Percentiles rank a stretch among this genome's conserved stretches.
Evolutionary conservation across 2,888 invertebrate genomes (phyloP).

Genomic region (Lepidochrysops patricia): DNA sequence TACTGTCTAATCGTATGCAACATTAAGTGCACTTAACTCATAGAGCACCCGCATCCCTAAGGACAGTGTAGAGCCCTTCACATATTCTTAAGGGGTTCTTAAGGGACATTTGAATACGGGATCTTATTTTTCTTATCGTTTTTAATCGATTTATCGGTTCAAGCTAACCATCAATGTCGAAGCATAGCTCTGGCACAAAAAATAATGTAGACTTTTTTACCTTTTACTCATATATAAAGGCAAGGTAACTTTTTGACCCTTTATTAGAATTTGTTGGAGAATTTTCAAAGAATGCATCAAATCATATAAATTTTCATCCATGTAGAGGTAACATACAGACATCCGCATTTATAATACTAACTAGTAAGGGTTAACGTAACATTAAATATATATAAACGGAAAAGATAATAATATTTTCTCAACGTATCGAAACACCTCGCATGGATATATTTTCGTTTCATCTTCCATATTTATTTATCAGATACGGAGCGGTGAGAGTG

Average conservation of each 20-base stretch:
- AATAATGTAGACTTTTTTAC: no score
- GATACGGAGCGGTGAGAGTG: constrained; percentile 29
- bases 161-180: not conserved
- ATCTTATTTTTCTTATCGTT: not conserved
- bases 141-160: not conserved
- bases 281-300: no score
- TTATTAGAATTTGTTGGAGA: no score
- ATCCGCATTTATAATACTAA: no score
- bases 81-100: not conserved
- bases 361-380: no score
- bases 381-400: no score
- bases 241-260: no score
- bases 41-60: constrained; percentile 5
- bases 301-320: no score
- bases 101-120: constrained; percentile 2
- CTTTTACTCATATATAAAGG: no score
- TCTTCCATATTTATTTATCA: constrained; percentile 50
- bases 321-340: no score
- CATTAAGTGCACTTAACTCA: not conserved
- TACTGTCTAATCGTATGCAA: not conserved
- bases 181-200: no score
- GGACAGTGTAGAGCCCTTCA: not conserved
- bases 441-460: constrained; percentile 50
- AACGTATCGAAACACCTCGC: not conserved
- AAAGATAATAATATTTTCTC: not conserved